phyloP scores from a whole-genome alignment of 2,797 vertebrate genomes.

The Erethizon dorsatum region DNA sequence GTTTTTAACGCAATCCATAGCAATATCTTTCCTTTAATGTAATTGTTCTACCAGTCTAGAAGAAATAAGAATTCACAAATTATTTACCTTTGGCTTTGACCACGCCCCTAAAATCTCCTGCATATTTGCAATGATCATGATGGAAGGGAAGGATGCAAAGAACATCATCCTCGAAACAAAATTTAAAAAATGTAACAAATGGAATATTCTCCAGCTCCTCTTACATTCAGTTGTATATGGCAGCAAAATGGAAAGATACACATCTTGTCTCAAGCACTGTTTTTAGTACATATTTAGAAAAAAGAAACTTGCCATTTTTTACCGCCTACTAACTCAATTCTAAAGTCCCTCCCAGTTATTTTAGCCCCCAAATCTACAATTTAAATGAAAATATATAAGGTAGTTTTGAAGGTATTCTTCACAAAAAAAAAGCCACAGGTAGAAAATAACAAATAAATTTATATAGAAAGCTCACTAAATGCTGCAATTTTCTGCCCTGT shows the following conservation, averaged over 20 bases:
- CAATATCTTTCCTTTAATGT: not conserved
- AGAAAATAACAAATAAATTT: not conserved
- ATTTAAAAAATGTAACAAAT: not conserved
- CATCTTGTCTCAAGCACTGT: not conserved
- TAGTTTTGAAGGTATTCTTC: not conserved
- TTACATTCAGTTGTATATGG: not conserved
- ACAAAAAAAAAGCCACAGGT: not conserved
- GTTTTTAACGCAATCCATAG: not conserved
- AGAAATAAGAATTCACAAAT: not conserved
- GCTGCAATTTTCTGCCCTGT: not conserved
- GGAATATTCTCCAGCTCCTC: not conserved
- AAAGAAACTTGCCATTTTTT: not conserved
- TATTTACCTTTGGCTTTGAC: not conserved
- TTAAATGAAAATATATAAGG: not conserved
- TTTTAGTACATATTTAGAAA: not conserved
- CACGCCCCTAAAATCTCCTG: not conserved
- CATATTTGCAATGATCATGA: not conserved
- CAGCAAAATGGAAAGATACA: not conserved
- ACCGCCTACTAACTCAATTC: not conserved
- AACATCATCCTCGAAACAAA: not conserved
- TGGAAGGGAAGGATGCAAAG: not conserved
- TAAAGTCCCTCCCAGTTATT: not conserved
- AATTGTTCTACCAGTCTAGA: not conserved
- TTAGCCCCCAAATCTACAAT: not conserved
- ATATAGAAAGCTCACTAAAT: not conserved